Base-by-base conservation (phyloP, 2,888 invertebrate genomes). In the Dendrolimus houi region DNA sequence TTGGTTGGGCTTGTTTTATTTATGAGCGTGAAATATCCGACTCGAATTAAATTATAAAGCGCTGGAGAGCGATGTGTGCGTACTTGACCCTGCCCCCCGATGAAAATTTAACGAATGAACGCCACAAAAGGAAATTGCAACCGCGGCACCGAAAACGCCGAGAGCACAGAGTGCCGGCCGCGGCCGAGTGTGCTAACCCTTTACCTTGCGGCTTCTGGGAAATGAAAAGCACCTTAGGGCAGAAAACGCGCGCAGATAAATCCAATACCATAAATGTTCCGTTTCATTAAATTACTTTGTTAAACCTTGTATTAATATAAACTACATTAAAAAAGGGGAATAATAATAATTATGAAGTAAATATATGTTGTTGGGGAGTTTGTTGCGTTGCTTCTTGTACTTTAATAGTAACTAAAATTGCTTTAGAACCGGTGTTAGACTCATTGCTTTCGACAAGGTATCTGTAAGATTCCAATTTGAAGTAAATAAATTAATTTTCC, bases 61-160 rank as follows among this genome's bases (percentile, higher is more conserved):
- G 64, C 62, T 57, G 63, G 69, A 64, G 64, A 60, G 60, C 68
- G 65, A 63, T 69, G 66, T 67, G 66, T 63, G 66, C 67, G 69
- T 69, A 69, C 76, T 77, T 79, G 75, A 77, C 75, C 77, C 77
- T 69, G 66, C 72, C 68, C 58, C 60, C 70, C 72, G 68, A 75
- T 84, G 79, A 82, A 83, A 83, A 74, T 80, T 83, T 84, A 83
- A 84, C 82, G 81, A 83, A 81, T 77, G 75, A 70, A 69, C 70
- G 72, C 79, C 79, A 77, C 81, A 79, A 83, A 82, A 81, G 81
- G 78, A 81, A 78, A 81, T 81, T 83, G 78, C 79, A 72, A 68
- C 74, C 72, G 67, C 75, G 65, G 67, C 65, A 65, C 69, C 61
- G 68, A 65, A 67, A 47, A 10, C 47, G 47, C 47, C 12, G 47